phyloP scores from a whole-genome alignment of 2,888 invertebrate species.

The Ceramica pisi region DNA sequence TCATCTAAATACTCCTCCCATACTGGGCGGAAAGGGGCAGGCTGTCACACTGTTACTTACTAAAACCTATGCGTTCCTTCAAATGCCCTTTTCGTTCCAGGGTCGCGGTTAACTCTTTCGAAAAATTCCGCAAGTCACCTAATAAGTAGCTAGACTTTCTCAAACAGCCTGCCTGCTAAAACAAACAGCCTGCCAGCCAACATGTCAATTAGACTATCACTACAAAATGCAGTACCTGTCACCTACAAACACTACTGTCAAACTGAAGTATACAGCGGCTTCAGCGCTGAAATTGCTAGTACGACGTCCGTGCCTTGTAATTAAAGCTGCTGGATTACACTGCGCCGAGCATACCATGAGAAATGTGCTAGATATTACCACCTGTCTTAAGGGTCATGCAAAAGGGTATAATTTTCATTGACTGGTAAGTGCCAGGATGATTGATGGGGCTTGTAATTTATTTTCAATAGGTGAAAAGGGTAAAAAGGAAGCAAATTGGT shows the following conservation, averaged over 20 bases:
- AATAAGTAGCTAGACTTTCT: neutral
- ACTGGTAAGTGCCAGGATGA: slow-evolving; percentile 10
- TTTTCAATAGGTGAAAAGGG: neutral
- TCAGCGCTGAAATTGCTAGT: slow-evolving; percentile 10
- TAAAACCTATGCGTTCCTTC: too few relatives aligned
- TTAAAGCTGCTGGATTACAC: slow-evolving; percentile 18
- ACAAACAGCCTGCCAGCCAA: neutral
- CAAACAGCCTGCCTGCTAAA: neutral
- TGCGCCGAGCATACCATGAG: neutral
- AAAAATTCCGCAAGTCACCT: too few relatives aligned
- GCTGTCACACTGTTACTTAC: too few relatives aligned
- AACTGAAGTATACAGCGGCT: slow-evolving; percentile 4
- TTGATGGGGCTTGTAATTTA: slow-evolving; percentile 11
- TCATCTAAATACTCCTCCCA: too few relatives aligned
- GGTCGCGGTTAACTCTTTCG: too few relatives aligned
- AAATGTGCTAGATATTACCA: slow-evolving; percentile 17
- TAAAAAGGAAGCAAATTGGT: neutral
- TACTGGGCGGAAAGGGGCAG: too few relatives aligned
- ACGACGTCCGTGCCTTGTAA: neutral
- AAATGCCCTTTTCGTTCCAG: too few relatives aligned
- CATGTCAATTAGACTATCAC: neutral
- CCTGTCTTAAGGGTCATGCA: slow-evolving; percentile 8
- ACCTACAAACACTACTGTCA: neutral
- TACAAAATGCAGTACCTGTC: neutral
- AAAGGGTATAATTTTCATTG: slow-evolving; percentile 1